Evolutionary conservation across 2,113 vertebrate species (phyloP).

Genomic region (Crotalus viridis): DNA sequence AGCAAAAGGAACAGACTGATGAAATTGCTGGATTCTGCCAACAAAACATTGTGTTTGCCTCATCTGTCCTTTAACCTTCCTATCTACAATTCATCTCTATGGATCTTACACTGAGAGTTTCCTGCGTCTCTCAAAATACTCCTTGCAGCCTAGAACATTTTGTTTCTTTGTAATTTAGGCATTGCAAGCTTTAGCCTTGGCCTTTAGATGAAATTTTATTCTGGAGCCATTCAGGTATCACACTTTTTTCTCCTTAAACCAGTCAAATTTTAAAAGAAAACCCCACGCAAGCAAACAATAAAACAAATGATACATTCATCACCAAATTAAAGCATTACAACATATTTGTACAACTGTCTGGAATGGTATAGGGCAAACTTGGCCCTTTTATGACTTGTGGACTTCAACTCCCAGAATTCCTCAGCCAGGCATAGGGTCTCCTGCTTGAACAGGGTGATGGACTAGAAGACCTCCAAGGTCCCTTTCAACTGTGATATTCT

Average conservation of each 20-base stretch:
- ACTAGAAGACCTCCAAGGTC: neutral
- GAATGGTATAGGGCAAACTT: neutral
- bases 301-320: neutral
- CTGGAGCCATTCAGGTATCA: neutral
- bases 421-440: too few species aligned
- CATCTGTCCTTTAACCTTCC: neutral
- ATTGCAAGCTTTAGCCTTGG: neutral
- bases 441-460: too few species aligned
- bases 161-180: neutral
- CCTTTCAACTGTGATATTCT: neutral
- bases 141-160: neutral
- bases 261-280: neutral
- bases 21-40: neutral
- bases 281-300: neutral
- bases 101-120: neutral
- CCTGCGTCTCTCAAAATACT: neutral
- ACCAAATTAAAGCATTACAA: neutral
- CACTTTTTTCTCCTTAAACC: neutral
- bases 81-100: neutral
- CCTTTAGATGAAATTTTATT: neutral
- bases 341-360: neutral
- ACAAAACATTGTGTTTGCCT: neutral
- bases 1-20: neutral
- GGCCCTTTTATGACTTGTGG: too few species aligned
- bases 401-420: too few species aligned